Evolutionary conservation across 2,113 vertebrate species (phyloP).

Genomic region (Laticauda colubrina): DNA sequence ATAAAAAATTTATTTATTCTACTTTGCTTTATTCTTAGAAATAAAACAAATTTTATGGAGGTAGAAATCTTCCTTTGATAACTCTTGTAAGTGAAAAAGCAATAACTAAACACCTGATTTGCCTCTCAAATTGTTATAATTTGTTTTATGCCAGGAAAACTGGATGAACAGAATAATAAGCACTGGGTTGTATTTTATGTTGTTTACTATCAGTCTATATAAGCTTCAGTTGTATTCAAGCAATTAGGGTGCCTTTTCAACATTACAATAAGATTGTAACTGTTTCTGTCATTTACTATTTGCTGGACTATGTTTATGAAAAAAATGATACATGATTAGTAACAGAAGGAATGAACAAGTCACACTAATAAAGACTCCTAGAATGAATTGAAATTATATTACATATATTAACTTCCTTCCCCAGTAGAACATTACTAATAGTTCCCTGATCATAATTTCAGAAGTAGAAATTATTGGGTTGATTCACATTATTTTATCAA

Average conservation of each 20-base stretch:
- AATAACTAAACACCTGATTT: background rate
- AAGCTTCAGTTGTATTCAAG: conserved; percentile 30
- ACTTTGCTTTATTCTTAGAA: background rate
- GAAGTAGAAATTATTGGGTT: background rate
- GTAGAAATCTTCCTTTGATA: background rate
- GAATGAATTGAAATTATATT: conserved; percentile 6
- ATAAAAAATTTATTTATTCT: background rate
- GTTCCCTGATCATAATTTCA: background rate
- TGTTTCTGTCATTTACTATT: conserved; percentile 15
- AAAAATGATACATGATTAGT: background rate
- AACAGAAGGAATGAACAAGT: background rate
- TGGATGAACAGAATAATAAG: background rate
- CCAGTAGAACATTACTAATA: conserved; percentile 31
- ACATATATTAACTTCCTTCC: conserved; percentile 28
- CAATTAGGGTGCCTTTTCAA: background rate
- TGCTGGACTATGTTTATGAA: conserved; percentile 11
- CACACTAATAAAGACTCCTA: background rate
- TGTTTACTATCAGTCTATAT: conserved; percentile 28
- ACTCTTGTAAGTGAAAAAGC: background rate
- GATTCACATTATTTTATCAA: background rate
- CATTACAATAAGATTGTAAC: background rate
- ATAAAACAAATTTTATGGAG: background rate
- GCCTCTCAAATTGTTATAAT: conserved; percentile 1
- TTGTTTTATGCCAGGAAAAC: conserved; percentile 15
- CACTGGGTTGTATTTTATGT: conserved; percentile 14